Percentiles rank a stretch among this genome's conserved stretches.
phyloP scores from a whole-genome alignment of 2,797 vertebrate species.

The Labeo calbasu region DNA sequence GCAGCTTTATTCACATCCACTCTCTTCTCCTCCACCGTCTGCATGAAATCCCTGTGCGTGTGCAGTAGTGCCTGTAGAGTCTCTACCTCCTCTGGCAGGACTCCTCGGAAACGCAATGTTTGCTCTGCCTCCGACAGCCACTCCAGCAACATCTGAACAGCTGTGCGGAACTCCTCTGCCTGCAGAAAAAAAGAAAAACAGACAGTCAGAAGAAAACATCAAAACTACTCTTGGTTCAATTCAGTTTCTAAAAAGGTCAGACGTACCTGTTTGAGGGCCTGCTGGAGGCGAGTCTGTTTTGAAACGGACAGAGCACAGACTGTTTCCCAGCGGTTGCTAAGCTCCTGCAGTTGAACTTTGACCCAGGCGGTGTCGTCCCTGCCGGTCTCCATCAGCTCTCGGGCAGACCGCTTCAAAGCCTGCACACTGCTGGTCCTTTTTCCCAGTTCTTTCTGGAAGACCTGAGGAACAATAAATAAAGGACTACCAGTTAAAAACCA shows the following conservation, averaged over 20 bases:
- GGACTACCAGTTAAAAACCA: not conserved
- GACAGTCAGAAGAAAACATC: not conserved
- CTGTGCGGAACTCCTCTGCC: constrained; percentile 95
- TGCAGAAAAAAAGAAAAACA: constrained; percentile 61
- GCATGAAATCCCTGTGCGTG: constrained; percentile 93
- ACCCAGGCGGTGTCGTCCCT: constrained; percentile 96
- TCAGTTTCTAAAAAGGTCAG: not conserved
- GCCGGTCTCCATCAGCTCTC: constrained; percentile 95
- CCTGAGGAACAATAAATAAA: constrained; percentile 69
- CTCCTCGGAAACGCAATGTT: constrained; percentile 94
- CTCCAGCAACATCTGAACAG: constrained; percentile 92
- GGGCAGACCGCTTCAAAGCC: constrained; percentile 92
- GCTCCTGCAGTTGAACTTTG: constrained; percentile 96
- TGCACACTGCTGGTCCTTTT: constrained; percentile 94
- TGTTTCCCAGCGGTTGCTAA: constrained; percentile 96
- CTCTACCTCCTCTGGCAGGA: constrained; percentile 93
- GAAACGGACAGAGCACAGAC: constrained; percentile 95
- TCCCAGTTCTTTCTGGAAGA: constrained; percentile 96
- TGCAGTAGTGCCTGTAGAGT: constrained; percentile 90
- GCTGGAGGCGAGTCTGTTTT: constrained; percentile 93
- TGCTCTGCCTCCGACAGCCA: constrained; percentile 98
- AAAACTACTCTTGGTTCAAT: not conserved
- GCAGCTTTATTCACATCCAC: constrained; percentile 88
- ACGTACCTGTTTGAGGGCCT: constrained; percentile 93
- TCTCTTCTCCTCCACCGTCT: constrained; percentile 94